A percentile compares a stretch with the other conserved stretches of the same genome.
These are phyloP conservation scores for Mergus octosetaceus DNA, from an alignment of 2,797 vertebrate genomes.

Conservation along the genomic window DNA sequence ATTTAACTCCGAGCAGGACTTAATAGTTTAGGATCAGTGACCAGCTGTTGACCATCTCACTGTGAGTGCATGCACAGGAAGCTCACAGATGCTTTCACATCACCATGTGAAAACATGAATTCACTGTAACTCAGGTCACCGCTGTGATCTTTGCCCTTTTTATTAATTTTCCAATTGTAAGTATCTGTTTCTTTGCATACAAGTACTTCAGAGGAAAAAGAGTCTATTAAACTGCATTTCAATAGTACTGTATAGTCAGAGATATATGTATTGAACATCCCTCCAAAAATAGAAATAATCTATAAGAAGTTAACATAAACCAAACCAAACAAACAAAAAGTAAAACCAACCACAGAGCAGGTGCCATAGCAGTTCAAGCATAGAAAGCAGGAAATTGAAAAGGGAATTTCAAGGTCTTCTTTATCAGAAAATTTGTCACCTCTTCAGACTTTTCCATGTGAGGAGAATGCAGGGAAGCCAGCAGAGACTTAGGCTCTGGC, in stretches of 20 bases:
- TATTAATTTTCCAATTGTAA: background rate
- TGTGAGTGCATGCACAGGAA: background rate
- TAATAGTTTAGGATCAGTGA: background rate
- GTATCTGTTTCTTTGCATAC: background rate
- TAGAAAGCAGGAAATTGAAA: background rate
- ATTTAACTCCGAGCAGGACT: background rate
- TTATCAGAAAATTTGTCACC: background rate
- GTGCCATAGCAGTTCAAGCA: background rate
- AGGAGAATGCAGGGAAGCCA: background rate
- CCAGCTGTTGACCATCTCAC: background rate
- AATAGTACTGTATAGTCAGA: background rate
- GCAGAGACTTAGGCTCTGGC: background rate
- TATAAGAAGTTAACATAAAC: background rate
- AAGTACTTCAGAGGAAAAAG: background rate
- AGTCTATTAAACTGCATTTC: background rate
- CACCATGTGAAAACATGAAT: background rate
- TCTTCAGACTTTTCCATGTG: background rate
- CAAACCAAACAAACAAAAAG: too few species aligned
- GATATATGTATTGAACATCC: background rate
- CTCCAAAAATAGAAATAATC: background rate
- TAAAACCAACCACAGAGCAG: background rate
- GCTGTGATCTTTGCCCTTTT: background rate
- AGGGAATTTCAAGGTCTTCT: background rate
- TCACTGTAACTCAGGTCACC: accelerated
- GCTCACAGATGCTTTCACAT: background rate